Base-by-base conservation (phyloP, 1,140 invertebrate genomes). In the Drosophila nannoptera region DNA sequence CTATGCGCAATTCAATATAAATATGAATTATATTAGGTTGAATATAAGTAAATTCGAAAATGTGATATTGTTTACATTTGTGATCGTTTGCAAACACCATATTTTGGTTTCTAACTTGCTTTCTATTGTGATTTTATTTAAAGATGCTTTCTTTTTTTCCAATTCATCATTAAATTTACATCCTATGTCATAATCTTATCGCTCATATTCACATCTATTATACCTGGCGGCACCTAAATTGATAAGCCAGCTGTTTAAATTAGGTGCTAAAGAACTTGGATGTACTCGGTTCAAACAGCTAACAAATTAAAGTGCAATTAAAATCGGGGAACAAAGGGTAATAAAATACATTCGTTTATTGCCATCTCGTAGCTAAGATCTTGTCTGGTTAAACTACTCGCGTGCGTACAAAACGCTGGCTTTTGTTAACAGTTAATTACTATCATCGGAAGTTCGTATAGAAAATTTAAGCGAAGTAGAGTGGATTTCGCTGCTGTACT, bases 211-310 rank as follows among this genome's bases (percentile, higher is more conserved):
- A 4, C 4, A 50, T 7, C 31, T 11, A 12, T 16, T 7, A 7
- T 36, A 12, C 11, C 22, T n/a, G 38, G 38, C 12, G 38, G 38
- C 22, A 40, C 46, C 12, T 35, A 54, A 66, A 35, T 40, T 60
- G 69, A 74, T 58, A 74, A 61, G 49, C 35, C 12, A 40, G 22
- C 38, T 38, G 43, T 46, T 66, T 59, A 32, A 16, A 35, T 38
- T 49, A 35, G 63, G 80, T 84, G 54, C 80, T 78, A 61, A 61
- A 67, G 78, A 53, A 83, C 78, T 78, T 63, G 12, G 73, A 62
- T 78, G 75, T 83, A 84, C 69, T 78, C 65, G 64, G 78, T 73
- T 72, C 16, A 42, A 6, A 40, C 11, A n/a, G 40, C 40, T 14
- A 45, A 9, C 42, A 33, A 58, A 29, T 46, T 36, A 53, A 53